phyloP scores from a whole-genome alignment of 2,113 vertebrate genomes.

The Caretta caretta region DNA sequence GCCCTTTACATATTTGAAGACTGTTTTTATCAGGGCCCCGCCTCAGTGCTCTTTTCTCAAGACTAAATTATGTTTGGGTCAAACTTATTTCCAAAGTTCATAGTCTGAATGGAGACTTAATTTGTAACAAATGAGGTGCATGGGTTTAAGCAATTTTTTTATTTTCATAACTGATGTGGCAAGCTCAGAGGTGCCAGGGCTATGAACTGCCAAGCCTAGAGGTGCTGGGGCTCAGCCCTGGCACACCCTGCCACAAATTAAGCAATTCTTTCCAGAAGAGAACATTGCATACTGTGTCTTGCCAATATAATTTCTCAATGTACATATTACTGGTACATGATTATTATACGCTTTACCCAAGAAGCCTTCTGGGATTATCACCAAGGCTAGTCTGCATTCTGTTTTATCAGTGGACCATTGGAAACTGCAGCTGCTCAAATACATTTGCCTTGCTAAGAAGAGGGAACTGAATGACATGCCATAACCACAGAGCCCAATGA shows the following conservation, averaged over 20 bases:
- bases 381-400: not conserved
- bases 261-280: not conserved
- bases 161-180: not conserved
- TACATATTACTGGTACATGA: not conserved
- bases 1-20: not conserved
- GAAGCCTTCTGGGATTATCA: not conserved
- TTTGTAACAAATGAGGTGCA: not conserved
- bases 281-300: not conserved
- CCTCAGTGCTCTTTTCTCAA: not conserved
- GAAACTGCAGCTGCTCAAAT: not conserved
- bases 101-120: not conserved
- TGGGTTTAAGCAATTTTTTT: not conserved
- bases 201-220: not conserved
- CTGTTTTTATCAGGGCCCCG: not conserved
- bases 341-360: not conserved
- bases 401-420: not conserved
- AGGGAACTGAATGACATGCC: not conserved
- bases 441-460: not conserved
- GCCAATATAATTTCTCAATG: not conserved
- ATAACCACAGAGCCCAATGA: not conserved
- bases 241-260: not conserved
- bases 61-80: not conserved
- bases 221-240: not conserved
- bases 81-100: not conserved
- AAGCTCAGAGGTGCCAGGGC: not conserved